phyloP scores from a whole-genome alignment of 2,888 invertebrate species.

The Neelides folsomi region DNA sequence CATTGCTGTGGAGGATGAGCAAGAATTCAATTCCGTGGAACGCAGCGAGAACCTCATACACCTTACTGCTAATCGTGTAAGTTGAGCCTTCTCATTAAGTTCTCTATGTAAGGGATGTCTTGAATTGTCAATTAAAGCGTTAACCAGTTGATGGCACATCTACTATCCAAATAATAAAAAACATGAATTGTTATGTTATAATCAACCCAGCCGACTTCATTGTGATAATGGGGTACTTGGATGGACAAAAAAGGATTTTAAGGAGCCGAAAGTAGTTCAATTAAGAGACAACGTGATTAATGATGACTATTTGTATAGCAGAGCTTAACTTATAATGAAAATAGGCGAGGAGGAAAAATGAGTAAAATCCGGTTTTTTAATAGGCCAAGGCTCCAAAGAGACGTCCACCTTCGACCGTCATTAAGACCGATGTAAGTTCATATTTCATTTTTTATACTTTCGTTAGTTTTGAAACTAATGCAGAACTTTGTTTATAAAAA shows the following conservation, averaged over 20 bases:
- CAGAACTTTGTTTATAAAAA: no score
- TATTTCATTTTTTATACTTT: slow-evolving; percentile 11
- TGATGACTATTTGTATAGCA: no score
- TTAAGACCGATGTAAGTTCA: slow-evolving; percentile 35
- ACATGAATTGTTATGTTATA: not conserved
- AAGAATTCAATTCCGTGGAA: slow-evolving; percentile 42
- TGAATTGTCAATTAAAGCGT: not conserved
- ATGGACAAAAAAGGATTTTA: no score
- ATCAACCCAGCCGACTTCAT: no score
- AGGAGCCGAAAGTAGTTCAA: no score
- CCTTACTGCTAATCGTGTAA: slow-evolving; percentile 43
- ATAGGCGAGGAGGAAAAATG: not conserved
- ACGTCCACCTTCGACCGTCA: slow-evolving; percentile 49
- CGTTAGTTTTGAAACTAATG: not conserved
- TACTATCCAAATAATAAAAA: not conserved
- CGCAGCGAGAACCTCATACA: slow-evolving; percentile 42
- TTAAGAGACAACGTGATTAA: no score
- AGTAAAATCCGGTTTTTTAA: slow-evolving; percentile 26
- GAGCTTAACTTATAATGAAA: no score
- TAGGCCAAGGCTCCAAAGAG: slow-evolving; percentile 51
- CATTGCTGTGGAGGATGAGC: slow-evolving; percentile 19
- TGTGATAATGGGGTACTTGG: no score
- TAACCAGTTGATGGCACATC: not conserved
- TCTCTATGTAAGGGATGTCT: no score
- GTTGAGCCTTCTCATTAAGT: not conserved